Evolutionary conservation across 2,113 vertebrate genomes (phyloP), one percentile per base, ranked within the genome.

Genomic region (Dicerorhinus sumatrensis): DNA sequence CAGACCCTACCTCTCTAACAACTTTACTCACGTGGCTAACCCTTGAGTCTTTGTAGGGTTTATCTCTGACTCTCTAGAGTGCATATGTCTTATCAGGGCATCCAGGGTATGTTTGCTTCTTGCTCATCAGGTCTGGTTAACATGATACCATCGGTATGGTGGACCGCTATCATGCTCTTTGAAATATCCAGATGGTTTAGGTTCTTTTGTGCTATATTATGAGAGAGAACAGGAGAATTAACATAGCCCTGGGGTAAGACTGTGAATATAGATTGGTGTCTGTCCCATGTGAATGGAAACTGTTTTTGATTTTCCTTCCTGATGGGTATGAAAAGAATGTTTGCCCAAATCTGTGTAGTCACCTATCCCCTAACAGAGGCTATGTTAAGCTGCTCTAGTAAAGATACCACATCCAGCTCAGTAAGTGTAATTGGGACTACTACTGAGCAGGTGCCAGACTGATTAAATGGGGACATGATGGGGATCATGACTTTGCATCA

Each of bases 271-370:
- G 60, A 16, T 9, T 92, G 58, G 23, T 75, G 46, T 58, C 48
- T 48, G 13, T 67, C 51, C 84, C 31, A 39, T 51, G 27, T 46
- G 29, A 84, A 93, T 79, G 77, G 70, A 39, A 80, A 13, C 46
- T 62, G 25, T 89, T 89, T 84, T 17, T 84, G 2, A 79, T 79
- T 72, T 89, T 84, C 75, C 63, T 94, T 90, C 42, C 54, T 63
- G 79, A 65, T 73, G 48, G 60, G 25, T 84, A 84, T 85, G 42
- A 90, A 96, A 94, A 90, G 23, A 80, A 63, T 80, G 80, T 73
- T 63, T 85, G 33, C 33, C 63, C 39, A 86, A 67, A 82, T 76
- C 39, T 42, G 18, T 81, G 79, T 54, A 54, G 67, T 33, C 75
- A 91, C n/a, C 18, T 85, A 54, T 13, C 36, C 63, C 46, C n/a